Evolutionary conservation across 2,888 invertebrate genomes (phyloP), one percentile per base, ranked within the genome.

Genomic region (Acleris cristana): DNA sequence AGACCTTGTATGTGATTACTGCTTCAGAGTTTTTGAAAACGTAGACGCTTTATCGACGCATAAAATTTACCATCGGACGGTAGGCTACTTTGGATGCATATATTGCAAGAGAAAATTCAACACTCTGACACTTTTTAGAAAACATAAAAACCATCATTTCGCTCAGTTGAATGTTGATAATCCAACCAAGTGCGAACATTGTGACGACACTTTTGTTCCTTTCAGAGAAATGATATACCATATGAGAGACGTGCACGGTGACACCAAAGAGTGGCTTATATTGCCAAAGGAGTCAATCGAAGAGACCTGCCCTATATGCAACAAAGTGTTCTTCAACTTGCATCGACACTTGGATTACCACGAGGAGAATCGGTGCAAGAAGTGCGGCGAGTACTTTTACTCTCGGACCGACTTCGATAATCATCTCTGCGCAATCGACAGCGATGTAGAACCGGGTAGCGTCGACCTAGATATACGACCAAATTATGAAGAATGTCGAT

Each of bases 121-220:
- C 71, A 92, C 93, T 0, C 78, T 91, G 72, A 91, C 92, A 3
- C 73, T 86, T 0, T 91, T 91, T 73, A 86, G 91, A 19, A 89
- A 93, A 71, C 94, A 94, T 73, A 93, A 94, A 80, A 91, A 86
- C 49, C 90, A 92, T 68, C 93, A 87, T 79, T 89, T 87, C 73
- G 73, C 80, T 56, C 90, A 83, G 77, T 84, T 82, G 56, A 92
- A 87, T 73, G 88, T 80, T 63, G 94, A 90, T 62, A 92, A 88
- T 69, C 94, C 86, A 30, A 87, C 81, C 10, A 91, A 86, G 73
- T 94, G 86, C 79, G 93, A 89, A 78, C 92, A 88, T 77, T 93
- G 93, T 79, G 94, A 94, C 73, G 92, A 94, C 71, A 93, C 90
- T 0, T 94, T 94, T 70, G 88, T 94, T 21, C 90, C 92, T 21